Evolutionary conservation across 2,113 vertebrate species (phyloP), one percentile per base, ranked within the genome.

Genomic region (Bagarius yarrelli): DNA sequence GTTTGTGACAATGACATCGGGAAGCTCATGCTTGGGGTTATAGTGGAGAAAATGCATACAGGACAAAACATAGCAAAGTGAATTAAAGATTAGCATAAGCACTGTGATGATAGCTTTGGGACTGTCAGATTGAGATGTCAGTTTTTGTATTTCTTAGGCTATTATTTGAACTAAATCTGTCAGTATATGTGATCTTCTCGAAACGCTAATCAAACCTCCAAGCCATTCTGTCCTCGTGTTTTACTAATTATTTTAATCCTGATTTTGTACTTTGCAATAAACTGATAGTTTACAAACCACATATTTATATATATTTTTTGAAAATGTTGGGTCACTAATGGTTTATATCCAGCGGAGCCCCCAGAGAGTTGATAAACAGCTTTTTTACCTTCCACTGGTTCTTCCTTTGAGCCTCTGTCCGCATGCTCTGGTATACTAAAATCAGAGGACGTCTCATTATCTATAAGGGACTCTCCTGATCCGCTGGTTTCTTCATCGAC

Each of bases 381-480:
- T 27, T 40, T 84, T 90, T 95, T 96, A 95, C 94, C 96, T 96
- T 92, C 92, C 87, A 94, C 94, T 86, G 89, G 88, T 87, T 94
- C 87, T 88, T 92, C 91, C 86, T 94, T 92, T 86, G 90, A 88
- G 85, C 94, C 94, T 90, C 85, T 94, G 84, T 95, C 95, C 73
- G 91, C 93, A 85, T 88, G 90, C 77, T 96, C 95, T 83, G 96
- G 91, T 89, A 97, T 96, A 94, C 93, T 96, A 94, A 98, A 97
- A 95, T 97, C 96, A 88, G 96, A 96, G 81, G 96, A 96, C 1
- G 95, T 97, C 91, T 98, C 96, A 0, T 96, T 98, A 93, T 98
- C 96, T n/a, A 93, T 95, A 88, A 94, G 92, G 89, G 91, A 93
- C 85, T 96, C 96, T 78, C 96, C 96, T 85, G 96, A 98, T 88